Conservation (phyloP, 2,113 vertebrate genomes). For the Aegithalos caudatus region DNA sequence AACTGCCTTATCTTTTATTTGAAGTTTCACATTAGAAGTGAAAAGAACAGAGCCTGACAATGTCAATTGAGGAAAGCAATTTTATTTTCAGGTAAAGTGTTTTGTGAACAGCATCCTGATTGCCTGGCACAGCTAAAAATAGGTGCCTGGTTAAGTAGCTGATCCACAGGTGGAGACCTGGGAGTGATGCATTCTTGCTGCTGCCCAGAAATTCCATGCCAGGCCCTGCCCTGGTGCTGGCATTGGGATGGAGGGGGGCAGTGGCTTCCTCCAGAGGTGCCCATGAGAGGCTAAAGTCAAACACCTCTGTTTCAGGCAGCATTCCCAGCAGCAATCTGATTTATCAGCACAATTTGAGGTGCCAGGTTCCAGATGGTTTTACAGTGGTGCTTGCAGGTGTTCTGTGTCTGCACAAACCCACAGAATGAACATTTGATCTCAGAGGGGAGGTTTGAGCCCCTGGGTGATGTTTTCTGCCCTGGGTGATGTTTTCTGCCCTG, state of each 20-base stretch:
- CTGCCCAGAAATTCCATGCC: background rate
- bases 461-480: no score
- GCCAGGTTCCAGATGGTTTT: background rate
- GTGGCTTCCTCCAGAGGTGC: background rate
- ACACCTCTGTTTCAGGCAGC: background rate
- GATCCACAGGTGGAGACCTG: background rate
- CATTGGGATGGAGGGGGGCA: background rate
- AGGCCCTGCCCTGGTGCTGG: background rate
- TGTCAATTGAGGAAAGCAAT: conserved; percentile 46
- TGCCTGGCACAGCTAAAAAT: conserved; percentile 29
- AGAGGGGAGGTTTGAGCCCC: no score
- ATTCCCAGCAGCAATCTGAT: background rate
- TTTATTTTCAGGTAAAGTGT: conserved; percentile 44
- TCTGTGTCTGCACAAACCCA: background rate
- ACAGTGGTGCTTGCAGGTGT: accelerated
- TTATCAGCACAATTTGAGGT: background rate
- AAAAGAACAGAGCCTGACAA: background rate
- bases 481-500: no score
- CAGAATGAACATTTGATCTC: no score
- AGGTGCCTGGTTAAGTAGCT: background rate
- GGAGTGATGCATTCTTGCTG: background rate
- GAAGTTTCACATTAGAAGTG: background rate
- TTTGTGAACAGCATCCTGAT: conserved; percentile 25
- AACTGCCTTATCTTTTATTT: background rate
- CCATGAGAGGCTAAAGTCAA: background rate